Base-by-base conservation (phyloP, 64 coral and sea anemone species). In the Acropora tenuis region DNA sequence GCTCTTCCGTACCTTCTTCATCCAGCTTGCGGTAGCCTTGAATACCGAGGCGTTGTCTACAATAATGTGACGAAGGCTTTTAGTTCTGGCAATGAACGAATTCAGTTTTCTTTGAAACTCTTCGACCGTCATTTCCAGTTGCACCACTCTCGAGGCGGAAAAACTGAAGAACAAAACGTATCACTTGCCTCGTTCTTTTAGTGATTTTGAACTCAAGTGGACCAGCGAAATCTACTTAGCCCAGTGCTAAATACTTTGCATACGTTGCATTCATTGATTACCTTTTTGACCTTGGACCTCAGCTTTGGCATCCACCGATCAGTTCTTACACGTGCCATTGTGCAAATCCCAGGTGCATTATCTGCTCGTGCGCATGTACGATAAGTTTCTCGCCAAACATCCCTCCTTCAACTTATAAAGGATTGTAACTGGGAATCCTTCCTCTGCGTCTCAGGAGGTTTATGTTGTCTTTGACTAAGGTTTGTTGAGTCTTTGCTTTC, bases 201-300 rank as follows among this genome's bases (percentile, higher is more conserved):
- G 77, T 75, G 59, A 92, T 75, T 78, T 96, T 96, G 85, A 92
- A 96, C 1, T 63, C n/a, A 30, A 96, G 65, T 2, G 94, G 94
- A 73, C 89, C 93, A 73, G 89, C 93, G 58, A 95, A 95, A 65
- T 95, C 88, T 41, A 95, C 66, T n/a, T n/a, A n/a, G n/a, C 58
- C 78, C 79, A 7, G 74, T 41, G 8, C 48, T 60, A 73, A 88
- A 95, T 5, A 74, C 19, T 83, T 83, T 88, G 40, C 94, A 92
- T 40, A 43, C 9, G 43, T 94, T 53, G 44, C 91, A 88, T 40
- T 88, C 55, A 19, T 69, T 77, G 18, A 93, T 88, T 10, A 79
- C 43, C 74, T 87, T 87, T 41, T 93, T 93, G 72, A 93, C 91
- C 50, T 80, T 79, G 47, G 84, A 77, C 49, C 83, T 57, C 47